Evolutionary conservation across 2,888 invertebrate species (phyloP).

Genomic region (Hydrotaea diabolus): DNA sequence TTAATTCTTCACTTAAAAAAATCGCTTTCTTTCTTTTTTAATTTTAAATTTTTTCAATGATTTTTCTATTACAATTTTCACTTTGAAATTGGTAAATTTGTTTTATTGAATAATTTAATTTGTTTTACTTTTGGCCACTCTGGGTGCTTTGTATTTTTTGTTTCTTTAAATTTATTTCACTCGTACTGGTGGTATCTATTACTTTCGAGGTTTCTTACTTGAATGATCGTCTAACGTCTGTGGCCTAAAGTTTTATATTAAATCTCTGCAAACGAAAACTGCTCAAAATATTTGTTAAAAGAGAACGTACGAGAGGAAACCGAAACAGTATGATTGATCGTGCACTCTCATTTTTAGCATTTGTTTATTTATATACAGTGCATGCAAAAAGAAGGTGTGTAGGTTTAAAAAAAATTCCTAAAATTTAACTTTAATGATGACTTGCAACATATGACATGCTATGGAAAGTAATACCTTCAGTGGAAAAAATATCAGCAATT

Average conservation of each 20-base stretch:
- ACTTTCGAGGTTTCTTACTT: slow-evolving; percentile 52
- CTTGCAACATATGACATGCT: too few relatives aligned
- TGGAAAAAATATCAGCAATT: too few relatives aligned
- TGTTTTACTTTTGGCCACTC: not conserved
- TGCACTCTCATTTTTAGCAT: not conserved
- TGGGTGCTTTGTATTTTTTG: not conserved
- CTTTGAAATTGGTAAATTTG: not conserved
- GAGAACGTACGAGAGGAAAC: not conserved
- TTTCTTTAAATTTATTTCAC: too few relatives aligned
- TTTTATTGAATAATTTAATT: slow-evolving; percentile 19
- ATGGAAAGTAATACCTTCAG: too few relatives aligned
- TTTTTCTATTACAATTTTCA: not conserved
- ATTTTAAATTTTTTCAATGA: not conserved
- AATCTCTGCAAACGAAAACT: slow-evolving; percentile 39
- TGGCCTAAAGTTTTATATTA: slow-evolving; percentile 60
- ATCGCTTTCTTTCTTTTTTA: not conserved
- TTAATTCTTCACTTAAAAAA: slow-evolving; percentile 1
- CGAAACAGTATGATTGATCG: not conserved
- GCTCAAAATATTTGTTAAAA: not conserved
- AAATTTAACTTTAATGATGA: too few relatives aligned
- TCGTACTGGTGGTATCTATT: slow-evolving; percentile 2
- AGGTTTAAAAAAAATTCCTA: too few relatives aligned
- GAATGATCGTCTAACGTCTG: slow-evolving; percentile 52
- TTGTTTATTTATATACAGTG: not conserved
- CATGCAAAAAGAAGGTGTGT: not conserved